Evolutionary conservation across 2,888 invertebrate species (phyloP).

Genomic region (Amiota communis): DNA sequence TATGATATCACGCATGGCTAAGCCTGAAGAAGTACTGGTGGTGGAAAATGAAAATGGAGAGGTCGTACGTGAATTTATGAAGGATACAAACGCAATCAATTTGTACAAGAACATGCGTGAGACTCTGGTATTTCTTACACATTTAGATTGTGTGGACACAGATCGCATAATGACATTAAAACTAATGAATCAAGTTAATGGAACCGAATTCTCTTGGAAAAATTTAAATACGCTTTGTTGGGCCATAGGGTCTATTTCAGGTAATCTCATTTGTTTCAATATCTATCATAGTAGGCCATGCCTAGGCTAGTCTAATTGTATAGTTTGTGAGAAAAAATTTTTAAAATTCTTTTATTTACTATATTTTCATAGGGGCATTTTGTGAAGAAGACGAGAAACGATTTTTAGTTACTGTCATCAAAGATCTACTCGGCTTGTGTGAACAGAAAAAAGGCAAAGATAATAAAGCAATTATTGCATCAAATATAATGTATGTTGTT

Average conservation of each 20-base stretch:
- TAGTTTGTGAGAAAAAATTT: too few relatives aligned
- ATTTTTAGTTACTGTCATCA: conserved; percentile 98
- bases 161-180: conserved; percentile 99
- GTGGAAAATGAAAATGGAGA: conserved; percentile 99
- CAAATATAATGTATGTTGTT: conserved; percentile 99
- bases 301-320: too few relatives aligned
- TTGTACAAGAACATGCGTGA: conserved; percentile 99
- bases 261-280: conserved; percentile 69
- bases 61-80: conserved; percentile 99
- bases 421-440: conserved; percentile 95
- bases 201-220: conserved; percentile 99
- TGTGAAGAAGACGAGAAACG: conserved; percentile 99
- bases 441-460: conserved; percentile 98
- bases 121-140: conserved; percentile 97
- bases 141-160: conserved; percentile 97
- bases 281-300: neutral
- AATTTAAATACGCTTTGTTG: conserved; percentile 99
- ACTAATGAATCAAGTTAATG: conserved; percentile 97
- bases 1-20: conserved; percentile 99
- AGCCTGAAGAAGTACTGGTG: conserved; percentile 99
- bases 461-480: conserved; percentile 99
- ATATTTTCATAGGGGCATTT: conserved; percentile 80
- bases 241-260: conserved; percentile 99
- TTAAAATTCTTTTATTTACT: neutral
- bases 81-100: conserved; percentile 99